Evolutionary conservation across 2,113 vertebrate genomes (phyloP), one percentile per base, ranked within the genome.

Genomic region (Gavialis gangeticus): DNA sequence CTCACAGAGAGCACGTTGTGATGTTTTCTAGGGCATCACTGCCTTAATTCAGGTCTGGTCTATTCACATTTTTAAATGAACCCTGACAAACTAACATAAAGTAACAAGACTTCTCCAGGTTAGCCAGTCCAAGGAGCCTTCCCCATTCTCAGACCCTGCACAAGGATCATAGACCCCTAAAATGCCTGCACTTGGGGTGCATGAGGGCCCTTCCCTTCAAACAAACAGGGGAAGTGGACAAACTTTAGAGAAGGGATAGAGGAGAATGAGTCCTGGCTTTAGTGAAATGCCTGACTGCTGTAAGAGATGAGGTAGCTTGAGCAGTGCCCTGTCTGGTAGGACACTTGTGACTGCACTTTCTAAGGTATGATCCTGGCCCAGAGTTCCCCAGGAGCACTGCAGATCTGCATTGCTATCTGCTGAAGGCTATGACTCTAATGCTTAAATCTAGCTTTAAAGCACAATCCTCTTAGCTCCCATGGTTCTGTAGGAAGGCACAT

Each of bases 251-350:
- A 75, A 81, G 22, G 12, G 19, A 16, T n/a, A 73, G 5, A 9
- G 59, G 46, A 46, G 46, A 46, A 46, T 46, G 46, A 46, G 46
- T 58, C 57, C 3, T 0, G 0, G 4, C 30, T 28, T 64, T 17
- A 46, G 27, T 67, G 18, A 3, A 56, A 37, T 37, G 64, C 37
- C 12, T 77, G 18, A 79, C 46, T n/a, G 12, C 79, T 88, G 60
- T 25, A 64, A 79, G 82, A 16, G 11, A 66, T 55, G 8, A 4
- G 1, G 75, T 60, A 76, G 67, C 56, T 18, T 0, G 0, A 17
- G 59, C 58, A 64, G 18, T 73, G 17, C 76, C n/a, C 11, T 85
- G 4, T 6, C 62, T 82, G 59, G 14, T 76, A 15, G 3, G 2
- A 28, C 21, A 37, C 7, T 4, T 34, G 21, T 69, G 3, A 34